Conservation (phyloP, 1,140 invertebrate species). For the Andrena cerasifolii region DNA sequence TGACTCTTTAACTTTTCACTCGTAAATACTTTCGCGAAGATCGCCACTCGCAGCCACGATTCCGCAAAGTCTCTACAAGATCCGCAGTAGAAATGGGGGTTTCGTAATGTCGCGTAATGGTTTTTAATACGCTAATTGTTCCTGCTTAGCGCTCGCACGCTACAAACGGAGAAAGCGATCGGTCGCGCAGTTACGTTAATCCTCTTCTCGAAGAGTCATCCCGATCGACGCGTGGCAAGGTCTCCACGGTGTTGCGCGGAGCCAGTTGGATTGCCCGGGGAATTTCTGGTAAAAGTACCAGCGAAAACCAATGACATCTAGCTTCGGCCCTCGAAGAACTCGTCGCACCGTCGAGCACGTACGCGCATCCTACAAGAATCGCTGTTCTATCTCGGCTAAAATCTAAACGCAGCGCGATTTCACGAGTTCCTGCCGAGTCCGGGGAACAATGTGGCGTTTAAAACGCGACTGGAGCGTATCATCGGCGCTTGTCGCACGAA, state of each 20-base stretch:
- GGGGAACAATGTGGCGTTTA: no score
- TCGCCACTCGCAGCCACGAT: background rate
- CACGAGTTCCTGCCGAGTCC: background rate
- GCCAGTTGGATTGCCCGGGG: background rate
- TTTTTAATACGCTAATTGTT: constrained; percentile 9
- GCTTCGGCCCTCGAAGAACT: background rate
- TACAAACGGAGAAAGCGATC: constrained; percentile 22
- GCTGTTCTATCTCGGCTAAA: background rate
- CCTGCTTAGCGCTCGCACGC: background rate
- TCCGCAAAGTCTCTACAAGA: background rate
- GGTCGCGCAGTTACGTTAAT: constrained; percentile 2
- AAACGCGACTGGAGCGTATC: no score
- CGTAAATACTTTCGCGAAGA: no score
- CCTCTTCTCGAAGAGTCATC: background rate
- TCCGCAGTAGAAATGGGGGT: background rate
- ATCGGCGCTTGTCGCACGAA: no score
- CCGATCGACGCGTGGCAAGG: constrained; percentile 4
- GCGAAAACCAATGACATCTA: background rate
- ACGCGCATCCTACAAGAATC: background rate
- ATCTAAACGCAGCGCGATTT: background rate
- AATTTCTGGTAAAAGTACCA: constrained; percentile 15
- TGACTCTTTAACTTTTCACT: background rate
- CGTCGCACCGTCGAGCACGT: background rate
- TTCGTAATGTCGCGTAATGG: constrained; percentile 6
- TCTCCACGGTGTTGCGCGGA: background rate